These are phyloP conservation scores for Antheraea pernyi DNA, from an alignment of 1,140 invertebrate genomes.

Conservation along the genomic window DNA sequence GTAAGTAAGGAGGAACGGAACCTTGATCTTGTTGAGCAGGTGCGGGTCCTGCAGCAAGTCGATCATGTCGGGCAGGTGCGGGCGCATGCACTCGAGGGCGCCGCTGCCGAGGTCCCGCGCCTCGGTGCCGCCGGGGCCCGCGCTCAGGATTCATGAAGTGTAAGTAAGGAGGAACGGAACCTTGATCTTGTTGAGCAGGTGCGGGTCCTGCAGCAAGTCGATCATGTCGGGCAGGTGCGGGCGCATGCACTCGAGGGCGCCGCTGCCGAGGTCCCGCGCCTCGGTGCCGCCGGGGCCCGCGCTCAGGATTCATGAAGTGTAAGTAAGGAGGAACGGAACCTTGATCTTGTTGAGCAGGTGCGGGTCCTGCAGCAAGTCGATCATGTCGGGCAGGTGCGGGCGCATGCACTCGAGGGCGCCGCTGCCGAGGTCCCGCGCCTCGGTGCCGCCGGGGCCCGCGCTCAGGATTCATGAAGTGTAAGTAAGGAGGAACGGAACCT, in stretches of 20 bases:
- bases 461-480: conserved; percentile 1
- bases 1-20: conserved; percentile 50
- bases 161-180: conserved; percentile 69
- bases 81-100: conserved; percentile 95
- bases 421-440: conserved; percentile 83
- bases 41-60: conserved; percentile 98
- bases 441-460: conserved; percentile 19
- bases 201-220: conserved; percentile 97
- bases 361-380: conserved; percentile 97
- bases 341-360: conserved; percentile 98
- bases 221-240: conserved; percentile 95
- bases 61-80: conserved; percentile 95
- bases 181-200: conserved; percentile 98
- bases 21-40: conserved; percentile 97
- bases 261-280: conserved; percentile 85
- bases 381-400: conserved; percentile 94
- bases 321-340: conserved; percentile 74
- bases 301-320: neutral
- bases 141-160: conserved; percentile 7
- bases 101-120: conserved; percentile 85
- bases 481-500: conserved; percentile 80
- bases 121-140: conserved; percentile 23
- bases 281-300: conserved; percentile 24
- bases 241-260: conserved; percentile 95
- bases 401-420: conserved; percentile 96